A percentile compares a stretch with the other conserved stretches of the same genome.
Conservation (phyloP, 2,888 invertebrate species). For the Melanostoma mellinum region DNA sequence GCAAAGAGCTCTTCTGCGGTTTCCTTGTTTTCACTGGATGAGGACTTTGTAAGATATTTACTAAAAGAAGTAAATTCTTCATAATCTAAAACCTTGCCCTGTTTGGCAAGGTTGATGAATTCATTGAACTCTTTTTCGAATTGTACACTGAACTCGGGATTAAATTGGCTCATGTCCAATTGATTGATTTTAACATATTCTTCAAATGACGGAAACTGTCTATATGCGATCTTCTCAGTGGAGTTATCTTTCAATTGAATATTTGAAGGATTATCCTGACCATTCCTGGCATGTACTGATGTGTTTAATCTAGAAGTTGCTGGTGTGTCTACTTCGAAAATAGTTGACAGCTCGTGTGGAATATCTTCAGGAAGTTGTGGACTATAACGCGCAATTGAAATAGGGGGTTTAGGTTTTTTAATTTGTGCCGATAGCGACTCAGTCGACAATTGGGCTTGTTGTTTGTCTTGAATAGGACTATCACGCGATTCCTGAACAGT, state of each 20-base stretch:
- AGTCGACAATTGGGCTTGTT: slow-evolving; percentile 52
- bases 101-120: slow-evolving; percentile 74
- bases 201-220: slow-evolving; percentile 78
- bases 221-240: slow-evolving; percentile 35
- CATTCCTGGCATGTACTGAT: slow-evolving; percentile 44
- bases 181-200: slow-evolving; percentile 83
- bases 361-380: slow-evolving; percentile 79
- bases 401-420: slow-evolving; percentile 76
- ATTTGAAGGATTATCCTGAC: slow-evolving; percentile 23
- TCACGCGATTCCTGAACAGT: slow-evolving; percentile 78
- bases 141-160: slow-evolving; percentile 82
- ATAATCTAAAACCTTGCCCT: slow-evolving; percentile 74
- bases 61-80: slow-evolving; percentile 78
- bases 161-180: slow-evolving; percentile 77
- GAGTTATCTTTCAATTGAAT: slow-evolving; percentile 9
- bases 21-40: slow-evolving; percentile 62
- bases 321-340: slow-evolving; percentile 87
- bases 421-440: slow-evolving; percentile 73
- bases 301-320: slow-evolving; percentile 82
- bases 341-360: slow-evolving; percentile 86
- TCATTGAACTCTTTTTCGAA: slow-evolving; percentile 79
- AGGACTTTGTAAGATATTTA: slow-evolving; percentile 76
- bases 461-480: slow-evolving; percentile 74
- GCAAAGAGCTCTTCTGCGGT: slow-evolving; percentile 74
- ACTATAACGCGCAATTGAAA: slow-evolving; percentile 79